These are phyloP conservation scores for Apeira syringaria DNA, from an alignment of 2,888 invertebrate genomes.

Conservation along the genomic window DNA sequence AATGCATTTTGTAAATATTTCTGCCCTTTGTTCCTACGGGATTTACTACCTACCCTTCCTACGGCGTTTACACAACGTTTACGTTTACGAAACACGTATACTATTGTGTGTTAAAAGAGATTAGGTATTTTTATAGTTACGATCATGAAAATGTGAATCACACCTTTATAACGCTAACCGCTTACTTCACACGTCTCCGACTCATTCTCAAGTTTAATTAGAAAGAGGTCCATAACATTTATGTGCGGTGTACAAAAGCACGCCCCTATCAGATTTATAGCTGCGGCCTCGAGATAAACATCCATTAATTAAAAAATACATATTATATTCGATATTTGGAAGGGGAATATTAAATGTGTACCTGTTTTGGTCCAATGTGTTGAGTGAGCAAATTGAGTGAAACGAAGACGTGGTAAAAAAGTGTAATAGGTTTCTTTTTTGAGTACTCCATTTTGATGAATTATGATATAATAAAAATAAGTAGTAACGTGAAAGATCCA, in stretches of 20 bases:
- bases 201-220: constrained; percentile 73
- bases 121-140: too few relatives aligned
- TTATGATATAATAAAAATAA: too few relatives aligned
- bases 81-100: too few relatives aligned
- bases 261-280: constrained; percentile 79
- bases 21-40: too few relatives aligned
- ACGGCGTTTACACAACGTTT: too few relatives aligned
- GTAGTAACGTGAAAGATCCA: too few relatives aligned
- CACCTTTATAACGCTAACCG: constrained; percentile 14
- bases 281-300: constrained; percentile 74
- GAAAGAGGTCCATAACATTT: constrained; percentile 78
- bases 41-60: too few relatives aligned
- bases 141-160: too few relatives aligned
- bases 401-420: not conserved
- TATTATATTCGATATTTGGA: constrained; percentile 28
- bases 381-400: constrained; percentile 24
- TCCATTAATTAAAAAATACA: constrained; percentile 78
- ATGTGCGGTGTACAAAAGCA: constrained; percentile 67
- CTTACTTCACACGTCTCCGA: constrained; percentile 32
- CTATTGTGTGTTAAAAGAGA: too few relatives aligned
- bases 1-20: too few relatives aligned
- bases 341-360: constrained; percentile 26
- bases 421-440: not conserved
- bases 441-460: too few relatives aligned
- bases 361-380: constrained; percentile 20